phyloP scores from a whole-genome alignment of 2,888 invertebrate genomes.

The Nebria salina region DNA sequence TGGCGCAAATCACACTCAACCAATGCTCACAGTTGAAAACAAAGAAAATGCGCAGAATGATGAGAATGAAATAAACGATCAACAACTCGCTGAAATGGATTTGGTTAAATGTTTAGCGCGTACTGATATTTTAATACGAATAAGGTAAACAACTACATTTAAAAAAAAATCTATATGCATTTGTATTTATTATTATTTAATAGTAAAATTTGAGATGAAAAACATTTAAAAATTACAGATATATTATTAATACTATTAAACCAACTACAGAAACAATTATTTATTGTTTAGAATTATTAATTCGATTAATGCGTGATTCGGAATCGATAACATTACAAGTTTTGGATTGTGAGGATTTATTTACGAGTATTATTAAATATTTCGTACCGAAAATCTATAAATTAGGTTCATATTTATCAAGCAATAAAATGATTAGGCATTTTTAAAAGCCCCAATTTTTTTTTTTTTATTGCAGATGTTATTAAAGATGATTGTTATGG shows the following conservation, averaged over 20 bases:
- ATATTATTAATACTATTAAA: conserved; percentile 75
- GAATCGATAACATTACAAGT: conserved; percentile 72
- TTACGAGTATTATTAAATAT: conserved; percentile 68
- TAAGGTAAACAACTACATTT: conserved; percentile 62
- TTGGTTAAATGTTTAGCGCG: conserved; percentile 77
- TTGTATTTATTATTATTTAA: too few relatives aligned
- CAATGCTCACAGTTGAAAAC: conserved; percentile 63
- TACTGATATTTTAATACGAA: conserved; percentile 79
- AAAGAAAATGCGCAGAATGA: conserved; percentile 57
- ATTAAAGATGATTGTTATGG: conserved; percentile 63
- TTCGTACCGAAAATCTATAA: conserved; percentile 65
- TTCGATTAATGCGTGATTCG: conserved; percentile 82
- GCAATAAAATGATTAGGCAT: neutral
- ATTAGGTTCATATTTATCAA: conserved; percentile 37
- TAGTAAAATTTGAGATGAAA: too few relatives aligned
- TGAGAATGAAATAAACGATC: conserved; percentile 80
- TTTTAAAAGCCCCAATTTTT: conserved; percentile 9
- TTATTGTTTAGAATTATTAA: conserved; percentile 81
- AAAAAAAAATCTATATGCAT: too few relatives aligned
- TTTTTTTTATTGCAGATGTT: conserved; percentile 12
- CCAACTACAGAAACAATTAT: conserved; percentile 78
- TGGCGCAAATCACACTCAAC: conserved; percentile 72
- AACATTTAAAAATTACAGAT: conserved; percentile 64
- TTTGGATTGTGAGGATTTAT: conserved; percentile 70
- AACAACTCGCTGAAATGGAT: conserved; percentile 86